These are phyloP conservation scores for Murina feae DNA, from an alignment of 2,113 vertebrate genomes.

Conservation along the genomic window DNA sequence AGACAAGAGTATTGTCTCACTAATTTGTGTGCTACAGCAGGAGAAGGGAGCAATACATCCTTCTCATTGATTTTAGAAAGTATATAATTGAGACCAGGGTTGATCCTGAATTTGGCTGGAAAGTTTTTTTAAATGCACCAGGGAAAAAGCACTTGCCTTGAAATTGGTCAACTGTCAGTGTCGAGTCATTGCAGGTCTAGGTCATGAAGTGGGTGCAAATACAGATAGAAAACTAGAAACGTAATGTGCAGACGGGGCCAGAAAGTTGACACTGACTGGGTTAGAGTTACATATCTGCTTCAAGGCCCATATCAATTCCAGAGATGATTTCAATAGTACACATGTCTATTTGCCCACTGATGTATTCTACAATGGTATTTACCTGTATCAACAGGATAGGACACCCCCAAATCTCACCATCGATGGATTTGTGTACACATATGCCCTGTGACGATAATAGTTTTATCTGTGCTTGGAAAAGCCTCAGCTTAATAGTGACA, in stretches of 20 bases:
- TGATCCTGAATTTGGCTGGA: not conserved
- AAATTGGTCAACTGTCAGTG: not conserved
- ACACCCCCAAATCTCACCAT: not conserved
- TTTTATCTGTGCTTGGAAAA: not conserved
- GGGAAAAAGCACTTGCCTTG: not conserved
- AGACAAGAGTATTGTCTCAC: slow-evolving; percentile 31
- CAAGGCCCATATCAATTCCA: not conserved
- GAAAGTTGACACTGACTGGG: not conserved
- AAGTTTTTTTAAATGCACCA: not conserved
- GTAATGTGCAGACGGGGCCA: not conserved
- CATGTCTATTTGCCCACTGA: not conserved
- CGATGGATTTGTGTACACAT: not conserved
- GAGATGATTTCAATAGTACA: not conserved
- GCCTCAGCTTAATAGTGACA: not conserved
- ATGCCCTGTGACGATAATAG: not conserved
- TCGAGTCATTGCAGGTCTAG: not conserved
- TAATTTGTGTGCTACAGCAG: slow-evolving; percentile 11
- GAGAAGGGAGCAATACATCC: not conserved
- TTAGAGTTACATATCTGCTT: not conserved
- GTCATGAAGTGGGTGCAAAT: not conserved
- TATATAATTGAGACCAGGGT: not conserved
- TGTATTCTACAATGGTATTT: not conserved
- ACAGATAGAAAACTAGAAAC: not conserved
- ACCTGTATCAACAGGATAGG: not conserved
- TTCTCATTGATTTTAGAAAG: slow-evolving; percentile 52